phyloP scores from a whole-genome alignment of 2,797 vertebrate genomes.

The Peromyscus nudipes region DNA sequence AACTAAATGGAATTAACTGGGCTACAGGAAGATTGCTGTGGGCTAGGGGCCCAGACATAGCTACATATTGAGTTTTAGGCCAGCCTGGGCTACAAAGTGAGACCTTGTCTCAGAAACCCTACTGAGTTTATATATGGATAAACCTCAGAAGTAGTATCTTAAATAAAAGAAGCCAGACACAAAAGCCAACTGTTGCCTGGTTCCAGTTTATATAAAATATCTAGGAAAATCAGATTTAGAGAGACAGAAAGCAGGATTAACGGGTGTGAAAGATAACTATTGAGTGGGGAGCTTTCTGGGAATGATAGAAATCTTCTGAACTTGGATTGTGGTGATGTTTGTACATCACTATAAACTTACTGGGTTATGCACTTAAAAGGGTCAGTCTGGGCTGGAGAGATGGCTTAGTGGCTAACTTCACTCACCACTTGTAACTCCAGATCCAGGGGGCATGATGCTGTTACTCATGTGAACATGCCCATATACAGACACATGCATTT shows the following conservation, averaged over 20 bases:
- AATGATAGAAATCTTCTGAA: background rate
- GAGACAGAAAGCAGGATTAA: background rate
- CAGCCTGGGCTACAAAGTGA: background rate
- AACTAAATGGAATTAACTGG: background rate
- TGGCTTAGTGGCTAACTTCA: background rate
- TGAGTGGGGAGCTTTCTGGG: background rate
- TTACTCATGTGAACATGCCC: background rate
- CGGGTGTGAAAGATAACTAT: background rate
- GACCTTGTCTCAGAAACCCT: background rate
- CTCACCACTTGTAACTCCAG: background rate
- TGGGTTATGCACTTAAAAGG: background rate
- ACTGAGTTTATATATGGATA: background rate
- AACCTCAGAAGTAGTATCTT: background rate
- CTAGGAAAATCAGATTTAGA: background rate
- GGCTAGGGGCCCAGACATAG: background rate
- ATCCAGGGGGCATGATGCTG: background rate
- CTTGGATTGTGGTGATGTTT: background rate
- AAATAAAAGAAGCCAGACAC: background rate
- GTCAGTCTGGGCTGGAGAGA: background rate
- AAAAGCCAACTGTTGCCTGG: background rate
- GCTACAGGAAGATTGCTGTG: background rate
- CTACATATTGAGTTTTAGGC: background rate
- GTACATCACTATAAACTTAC: background rate
- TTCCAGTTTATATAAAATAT: background rate
- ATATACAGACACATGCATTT: background rate